Percentiles rank a stretch among this genome's conserved stretches.
Conservation (phyloP, 2,113 vertebrate genomes). For the Empidonax alnorum region DNA sequence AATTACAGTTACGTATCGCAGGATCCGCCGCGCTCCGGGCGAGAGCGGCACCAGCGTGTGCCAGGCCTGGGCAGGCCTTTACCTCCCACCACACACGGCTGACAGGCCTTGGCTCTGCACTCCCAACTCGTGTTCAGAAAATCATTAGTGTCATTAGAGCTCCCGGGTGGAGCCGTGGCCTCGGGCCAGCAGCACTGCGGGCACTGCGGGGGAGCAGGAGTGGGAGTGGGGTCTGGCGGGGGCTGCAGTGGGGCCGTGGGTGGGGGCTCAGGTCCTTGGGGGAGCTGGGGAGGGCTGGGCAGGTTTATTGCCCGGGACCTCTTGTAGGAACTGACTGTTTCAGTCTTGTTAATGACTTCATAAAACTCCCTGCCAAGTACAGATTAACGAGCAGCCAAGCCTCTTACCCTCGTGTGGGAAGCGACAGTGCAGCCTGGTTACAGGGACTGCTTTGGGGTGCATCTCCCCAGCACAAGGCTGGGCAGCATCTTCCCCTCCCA, state of each 20-base stretch:
- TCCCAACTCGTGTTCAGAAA: neutral
- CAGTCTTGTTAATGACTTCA: neutral
- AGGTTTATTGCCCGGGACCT: neutral
- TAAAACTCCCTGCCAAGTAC: neutral
- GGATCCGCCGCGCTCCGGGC: neutral
- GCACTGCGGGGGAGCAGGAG: neutral
- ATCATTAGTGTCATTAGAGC: constrained; percentile 31
- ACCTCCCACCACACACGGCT: neutral
- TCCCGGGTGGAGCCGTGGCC: neutral
- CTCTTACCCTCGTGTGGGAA: neutral
- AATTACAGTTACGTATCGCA: neutral
- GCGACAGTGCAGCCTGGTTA: accelerated
- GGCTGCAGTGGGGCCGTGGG: accelerated
- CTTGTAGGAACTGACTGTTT: neutral
- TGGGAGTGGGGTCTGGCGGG: accelerated
- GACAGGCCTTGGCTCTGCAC: neutral
- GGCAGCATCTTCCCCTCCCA: neutral
- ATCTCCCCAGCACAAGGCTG: neutral
- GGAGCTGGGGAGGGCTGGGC: neutral
- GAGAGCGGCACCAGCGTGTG: neutral
- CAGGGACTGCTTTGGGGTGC: neutral
- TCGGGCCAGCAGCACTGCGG: neutral
- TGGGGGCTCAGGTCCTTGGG: neutral
- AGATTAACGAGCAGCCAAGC: neutral
- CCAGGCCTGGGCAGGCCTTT: neutral